These are phyloP conservation scores for Caerostris darwini DNA, from an alignment of 1,140 invertebrate genomes.

Conservation along the genomic window DNA sequence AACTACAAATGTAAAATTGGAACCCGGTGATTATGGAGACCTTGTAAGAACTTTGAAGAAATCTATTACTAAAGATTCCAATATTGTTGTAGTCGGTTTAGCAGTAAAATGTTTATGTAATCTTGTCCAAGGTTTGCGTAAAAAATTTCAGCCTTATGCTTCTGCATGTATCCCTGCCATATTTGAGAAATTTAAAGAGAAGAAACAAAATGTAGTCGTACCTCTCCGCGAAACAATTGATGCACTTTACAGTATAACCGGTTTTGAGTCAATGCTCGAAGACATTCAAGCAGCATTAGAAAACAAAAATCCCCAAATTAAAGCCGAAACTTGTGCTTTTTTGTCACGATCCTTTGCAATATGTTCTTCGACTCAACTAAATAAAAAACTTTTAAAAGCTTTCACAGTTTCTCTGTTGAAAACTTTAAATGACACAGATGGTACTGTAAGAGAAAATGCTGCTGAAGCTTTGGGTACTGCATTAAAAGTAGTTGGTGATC, in stretches of 20 bases:
- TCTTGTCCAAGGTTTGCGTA: constrained; percentile 93
- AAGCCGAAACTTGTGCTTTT: constrained; percentile 95
- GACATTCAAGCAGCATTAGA: constrained; percentile 91
- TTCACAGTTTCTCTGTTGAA: constrained; percentile 89
- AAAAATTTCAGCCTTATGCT: constrained; percentile 93
- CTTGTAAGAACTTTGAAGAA: constrained; percentile 93
- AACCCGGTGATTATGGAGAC: constrained; percentile 95
- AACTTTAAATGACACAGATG: constrained; percentile 93
- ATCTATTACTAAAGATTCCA: constrained; percentile 94
- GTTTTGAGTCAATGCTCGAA: constrained; percentile 93
- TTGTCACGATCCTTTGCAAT: constrained; percentile 90
- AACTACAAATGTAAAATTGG: constrained; percentile 91
- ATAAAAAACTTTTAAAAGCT: constrained; percentile 95
- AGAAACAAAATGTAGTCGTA: constrained; percentile 94
- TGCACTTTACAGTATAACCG: constrained; percentile 91
- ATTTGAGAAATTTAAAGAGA: constrained; percentile 98
- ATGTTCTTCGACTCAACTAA: constrained; percentile 90
- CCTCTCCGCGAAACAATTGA: constrained; percentile 95
- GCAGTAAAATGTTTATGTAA: constrained; percentile 92
- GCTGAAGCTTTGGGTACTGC: constrained; percentile 96
- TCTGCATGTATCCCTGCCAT: constrained; percentile 88
- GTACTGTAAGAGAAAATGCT: constrained; percentile 90
- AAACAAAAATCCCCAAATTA: constrained; percentile 97
- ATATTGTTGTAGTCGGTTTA: constrained; percentile 94
- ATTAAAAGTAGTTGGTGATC: constrained; percentile 96